phyloP scores from a whole-genome alignment of 2,888 invertebrate genomes.

The Yponomeuta evonymella region DNA sequence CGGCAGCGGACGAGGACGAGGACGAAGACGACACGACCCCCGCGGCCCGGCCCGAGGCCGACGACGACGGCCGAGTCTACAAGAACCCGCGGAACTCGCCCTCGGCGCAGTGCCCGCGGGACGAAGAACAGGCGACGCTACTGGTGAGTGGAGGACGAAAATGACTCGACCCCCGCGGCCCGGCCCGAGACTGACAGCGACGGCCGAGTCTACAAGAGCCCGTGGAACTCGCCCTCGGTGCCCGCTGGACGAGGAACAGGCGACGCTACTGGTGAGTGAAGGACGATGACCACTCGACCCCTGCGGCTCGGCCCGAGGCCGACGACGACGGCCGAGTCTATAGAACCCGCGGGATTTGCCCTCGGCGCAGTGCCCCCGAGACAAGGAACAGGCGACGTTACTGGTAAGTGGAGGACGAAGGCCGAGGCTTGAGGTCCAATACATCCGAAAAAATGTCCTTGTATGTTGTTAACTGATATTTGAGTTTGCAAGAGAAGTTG shows the following conservation, averaged over 20 bases:
- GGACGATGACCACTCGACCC: background rate
- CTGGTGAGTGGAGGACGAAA: conserved; percentile 61
- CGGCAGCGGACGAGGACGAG: conserved; percentile 68
- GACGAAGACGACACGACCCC: conserved; percentile 76
- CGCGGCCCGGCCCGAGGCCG: conserved; percentile 76
- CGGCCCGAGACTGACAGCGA: background rate
- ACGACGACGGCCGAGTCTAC: conserved; percentile 88
- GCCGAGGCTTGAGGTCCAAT: too few species aligned
- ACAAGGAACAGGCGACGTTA: conserved; percentile 89
- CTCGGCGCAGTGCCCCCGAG: conserved; percentile 88
- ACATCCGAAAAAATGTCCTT: too few species aligned
- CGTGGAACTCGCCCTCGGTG: conserved; percentile 88
- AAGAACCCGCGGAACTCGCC: conserved; percentile 93
- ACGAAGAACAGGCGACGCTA: conserved; percentile 89
- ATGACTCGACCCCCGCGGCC: too few species aligned
- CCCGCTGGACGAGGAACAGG: conserved; percentile 90
- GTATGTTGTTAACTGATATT: too few species aligned
- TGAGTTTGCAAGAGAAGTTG: too few species aligned
- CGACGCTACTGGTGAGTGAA: conserved; percentile 79
- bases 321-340: too few species aligned
- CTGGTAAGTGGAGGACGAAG: conserved; percentile 61
- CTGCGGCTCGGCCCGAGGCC: background rate
- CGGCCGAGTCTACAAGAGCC: conserved; percentile 35
- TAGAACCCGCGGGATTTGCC: conserved; percentile 78
- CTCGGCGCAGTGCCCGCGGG: conserved; percentile 88